Conservation (phyloP, 2,888 invertebrate genomes). For the Copidosoma aretas region DNA sequence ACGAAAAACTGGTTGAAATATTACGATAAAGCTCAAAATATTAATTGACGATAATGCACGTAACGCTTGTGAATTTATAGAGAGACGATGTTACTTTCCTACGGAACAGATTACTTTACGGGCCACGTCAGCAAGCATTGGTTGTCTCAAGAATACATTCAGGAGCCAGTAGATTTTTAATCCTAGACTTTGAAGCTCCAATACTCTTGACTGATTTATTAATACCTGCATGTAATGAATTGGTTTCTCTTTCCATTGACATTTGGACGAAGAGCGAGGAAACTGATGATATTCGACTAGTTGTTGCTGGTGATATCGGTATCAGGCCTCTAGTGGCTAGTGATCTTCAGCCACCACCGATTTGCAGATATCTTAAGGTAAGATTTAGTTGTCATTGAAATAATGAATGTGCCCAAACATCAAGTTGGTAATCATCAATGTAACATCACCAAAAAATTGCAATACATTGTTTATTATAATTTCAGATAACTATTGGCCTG, state of each 20-base stretch:
- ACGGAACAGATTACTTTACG: slow-evolving; percentile 79
- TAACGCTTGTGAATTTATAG: slow-evolving; percentile 44
- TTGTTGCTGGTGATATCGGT: slow-evolving; percentile 87
- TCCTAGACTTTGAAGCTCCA: slow-evolving; percentile 88
- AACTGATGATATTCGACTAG: slow-evolving; percentile 81
- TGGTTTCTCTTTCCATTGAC: slow-evolving; percentile 87
- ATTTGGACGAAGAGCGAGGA: slow-evolving; percentile 90
- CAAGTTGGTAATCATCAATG: not conserved
- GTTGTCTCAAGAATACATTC: slow-evolving; percentile 94
- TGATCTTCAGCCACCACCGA: slow-evolving; percentile 88
- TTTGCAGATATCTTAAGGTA: slow-evolving; percentile 89
- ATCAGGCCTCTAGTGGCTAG: slow-evolving; percentile 82
- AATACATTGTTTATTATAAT: slow-evolving; percentile 8
- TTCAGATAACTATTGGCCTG: slow-evolving; percentile 85
- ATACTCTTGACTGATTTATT: slow-evolving; percentile 85
- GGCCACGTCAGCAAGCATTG: slow-evolving; percentile 83
- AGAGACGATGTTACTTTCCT: slow-evolving; percentile 65
- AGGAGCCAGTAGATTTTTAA: slow-evolving; percentile 87
- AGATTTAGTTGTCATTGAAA: too few relatives aligned
- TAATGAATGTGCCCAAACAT: too few relatives aligned
- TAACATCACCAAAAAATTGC: not conserved
- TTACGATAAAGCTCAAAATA: too few relatives aligned
- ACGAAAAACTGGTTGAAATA: not conserved
- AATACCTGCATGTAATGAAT: slow-evolving; percentile 80
- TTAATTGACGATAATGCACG: not conserved